Percentiles rank a stretch among this genome's conserved stretches.
phyloP scores from a whole-genome alignment of 2,888 invertebrate species.

The Lasioglossum vierecki region DNA sequence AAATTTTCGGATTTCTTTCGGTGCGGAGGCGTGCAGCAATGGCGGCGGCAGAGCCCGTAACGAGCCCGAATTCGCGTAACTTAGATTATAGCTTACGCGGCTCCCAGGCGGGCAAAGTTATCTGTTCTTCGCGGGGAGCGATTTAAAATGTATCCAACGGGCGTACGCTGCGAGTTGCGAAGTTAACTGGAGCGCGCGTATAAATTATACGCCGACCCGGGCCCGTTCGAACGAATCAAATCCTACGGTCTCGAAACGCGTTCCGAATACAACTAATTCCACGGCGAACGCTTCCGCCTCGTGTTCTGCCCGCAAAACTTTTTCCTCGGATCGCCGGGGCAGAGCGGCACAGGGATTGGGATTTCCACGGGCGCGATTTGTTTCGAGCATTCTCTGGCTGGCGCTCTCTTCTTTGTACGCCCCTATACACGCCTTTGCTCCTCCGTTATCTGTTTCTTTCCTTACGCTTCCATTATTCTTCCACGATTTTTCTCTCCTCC shows the following conservation, averaged over 20 bases:
- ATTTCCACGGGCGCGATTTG: constrained; percentile 26
- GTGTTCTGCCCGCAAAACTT: constrained; percentile 20
- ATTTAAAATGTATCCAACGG: constrained; percentile 70
- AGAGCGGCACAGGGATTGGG: background rate
- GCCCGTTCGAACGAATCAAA: constrained; percentile 53
- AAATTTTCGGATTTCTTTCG: constrained; percentile 62
- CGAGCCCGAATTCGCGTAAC: constrained; percentile 52
- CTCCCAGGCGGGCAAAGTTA: constrained; percentile 45
- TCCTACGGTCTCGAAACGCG: constrained; percentile 51
- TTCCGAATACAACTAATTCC: constrained; percentile 64
- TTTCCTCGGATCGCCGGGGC: background rate
- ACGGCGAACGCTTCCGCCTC: constrained; percentile 42
- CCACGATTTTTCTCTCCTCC: background rate
- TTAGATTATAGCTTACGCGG: constrained; percentile 59
- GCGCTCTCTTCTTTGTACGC: background rate
- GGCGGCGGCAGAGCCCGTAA: background rate
- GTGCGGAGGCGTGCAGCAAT: background rate
- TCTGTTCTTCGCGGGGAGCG: constrained; percentile 41
- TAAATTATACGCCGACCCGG: constrained; percentile 62
- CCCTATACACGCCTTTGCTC: background rate
- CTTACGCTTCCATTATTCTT: constrained; percentile 2
- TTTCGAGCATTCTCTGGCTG: background rate
- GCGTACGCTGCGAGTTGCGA: constrained; percentile 59
- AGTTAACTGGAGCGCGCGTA: constrained; percentile 65
- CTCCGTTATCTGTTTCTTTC: constrained; percentile 1